These are phyloP conservation scores for Dipus sagitta DNA, from an alignment of 2,797 vertebrate genomes.

Conservation along the genomic window DNA sequence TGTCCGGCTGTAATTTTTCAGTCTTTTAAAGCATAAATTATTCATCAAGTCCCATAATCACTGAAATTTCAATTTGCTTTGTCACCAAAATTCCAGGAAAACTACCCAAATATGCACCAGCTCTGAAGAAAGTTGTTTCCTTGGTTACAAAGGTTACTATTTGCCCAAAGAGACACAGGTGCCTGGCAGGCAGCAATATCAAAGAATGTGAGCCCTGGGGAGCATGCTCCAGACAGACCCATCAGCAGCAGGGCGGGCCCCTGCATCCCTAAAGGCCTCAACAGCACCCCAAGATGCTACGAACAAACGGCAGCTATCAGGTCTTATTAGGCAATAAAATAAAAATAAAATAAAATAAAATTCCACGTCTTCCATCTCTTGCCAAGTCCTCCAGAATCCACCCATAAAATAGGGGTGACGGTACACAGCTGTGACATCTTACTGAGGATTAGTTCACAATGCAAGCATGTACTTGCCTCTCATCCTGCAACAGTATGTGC, in stretches of 20 bases:
- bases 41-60: background rate
- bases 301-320: fast-evolving
- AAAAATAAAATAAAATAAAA: no score
- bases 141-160: background rate
- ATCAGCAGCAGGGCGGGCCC: background rate
- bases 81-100: background rate
- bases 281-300: background rate
- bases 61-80: background rate
- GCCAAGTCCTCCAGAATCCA: background rate
- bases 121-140: background rate
- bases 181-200: background rate
- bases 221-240: fast-evolving
- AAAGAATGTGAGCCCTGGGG: fast-evolving
- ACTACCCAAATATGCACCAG: background rate
- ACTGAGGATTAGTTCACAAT: background rate
- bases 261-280: background rate
- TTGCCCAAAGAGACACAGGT: background rate
- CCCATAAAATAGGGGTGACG: background rate
- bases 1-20: no score
- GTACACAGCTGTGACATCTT: no score
- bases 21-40: conserved; percentile 1
- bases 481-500: fast-evolving
- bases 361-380: background rate
- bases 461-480: background rate
- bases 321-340: no score